Evolutionary conservation across 1,140 invertebrate genomes (phyloP).

Genomic region (Bombus picipes): DNA sequence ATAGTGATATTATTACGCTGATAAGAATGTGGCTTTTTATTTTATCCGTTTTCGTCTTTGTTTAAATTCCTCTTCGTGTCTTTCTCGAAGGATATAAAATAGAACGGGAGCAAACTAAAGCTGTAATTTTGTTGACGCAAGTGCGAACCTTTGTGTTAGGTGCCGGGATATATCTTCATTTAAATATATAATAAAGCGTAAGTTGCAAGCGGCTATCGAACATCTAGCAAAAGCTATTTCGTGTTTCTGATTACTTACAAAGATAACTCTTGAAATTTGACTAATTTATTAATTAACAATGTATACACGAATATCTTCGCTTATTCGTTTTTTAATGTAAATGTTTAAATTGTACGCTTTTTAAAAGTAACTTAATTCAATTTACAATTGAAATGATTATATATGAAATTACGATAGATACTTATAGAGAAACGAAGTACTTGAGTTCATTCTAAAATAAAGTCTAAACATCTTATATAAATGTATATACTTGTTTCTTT

Average conservation of each 20-base stretch:
- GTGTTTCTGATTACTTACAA: not conserved
- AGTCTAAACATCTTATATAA: not conserved
- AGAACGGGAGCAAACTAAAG: not conserved
- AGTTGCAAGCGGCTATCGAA: not conserved
- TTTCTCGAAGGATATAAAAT: constrained; percentile 14
- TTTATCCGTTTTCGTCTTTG: constrained; percentile 40
- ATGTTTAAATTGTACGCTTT: not conserved
- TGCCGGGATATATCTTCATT: not conserved
- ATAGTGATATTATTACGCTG: not conserved
- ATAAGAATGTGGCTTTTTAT: constrained; percentile 37
- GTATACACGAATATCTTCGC: not conserved
- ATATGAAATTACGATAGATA: not conserved
- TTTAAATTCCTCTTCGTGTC: not conserved
- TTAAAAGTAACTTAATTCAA: not conserved
- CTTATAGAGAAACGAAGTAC: not conserved
- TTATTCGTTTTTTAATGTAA: not conserved
- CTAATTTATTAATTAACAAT: not conserved
- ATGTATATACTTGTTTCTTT: not conserved
- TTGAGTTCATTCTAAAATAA: not conserved
- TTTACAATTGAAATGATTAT: not conserved
- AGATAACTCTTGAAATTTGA: not conserved
- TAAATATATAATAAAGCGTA: constrained; percentile 23
- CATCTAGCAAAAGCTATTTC: not conserved
- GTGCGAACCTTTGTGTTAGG: not conserved
- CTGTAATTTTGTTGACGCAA: not conserved